Evolutionary conservation across 2,797 vertebrate genomes (phyloP).

Genomic region (Menidia menidia): DNA sequence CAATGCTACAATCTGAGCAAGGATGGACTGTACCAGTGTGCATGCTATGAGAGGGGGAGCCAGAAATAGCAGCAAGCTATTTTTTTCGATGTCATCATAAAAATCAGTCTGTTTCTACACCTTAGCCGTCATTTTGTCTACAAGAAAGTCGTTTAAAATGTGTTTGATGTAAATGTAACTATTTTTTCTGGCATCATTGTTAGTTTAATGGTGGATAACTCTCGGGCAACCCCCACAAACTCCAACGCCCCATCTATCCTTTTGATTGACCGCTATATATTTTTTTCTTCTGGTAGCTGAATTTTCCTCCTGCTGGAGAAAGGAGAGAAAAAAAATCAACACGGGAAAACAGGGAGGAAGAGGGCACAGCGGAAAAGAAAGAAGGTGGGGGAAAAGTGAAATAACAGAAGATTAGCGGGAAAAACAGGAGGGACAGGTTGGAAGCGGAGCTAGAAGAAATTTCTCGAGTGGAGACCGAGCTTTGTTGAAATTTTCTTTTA

Average conservation of each 20-base stretch:
- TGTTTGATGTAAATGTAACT: accelerated
- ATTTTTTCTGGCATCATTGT: accelerated
- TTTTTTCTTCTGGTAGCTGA: slow-evolving; percentile 44
- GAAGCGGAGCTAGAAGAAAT: slow-evolving; percentile 26
- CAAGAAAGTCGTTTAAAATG: accelerated
- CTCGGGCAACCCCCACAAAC: slow-evolving; percentile 39
- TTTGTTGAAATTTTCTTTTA: slow-evolving; percentile 38
- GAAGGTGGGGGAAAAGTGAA: slow-evolving; percentile 53
- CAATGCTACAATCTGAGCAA: slow-evolving; percentile 56
- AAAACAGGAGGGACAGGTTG: slow-evolving; percentile 41
- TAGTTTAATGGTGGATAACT: not conserved
- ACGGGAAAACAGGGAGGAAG: slow-evolving; percentile 30
- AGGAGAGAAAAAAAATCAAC: slow-evolving; percentile 31
- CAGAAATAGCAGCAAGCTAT: accelerated
- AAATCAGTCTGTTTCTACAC: not conserved
- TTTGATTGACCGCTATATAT: slow-evolving; percentile 82
- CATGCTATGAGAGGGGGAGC: not conserved
- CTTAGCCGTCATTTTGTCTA: accelerated
- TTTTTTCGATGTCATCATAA: not conserved
- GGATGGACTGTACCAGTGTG: slow-evolving; percentile 71
- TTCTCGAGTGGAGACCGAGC: slow-evolving; percentile 50
- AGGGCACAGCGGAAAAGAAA: slow-evolving; percentile 44
- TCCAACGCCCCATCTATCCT: slow-evolving; percentile 32
- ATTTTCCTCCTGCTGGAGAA: slow-evolving; percentile 75
- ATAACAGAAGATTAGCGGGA: slow-evolving; percentile 34